phyloP scores from a whole-genome alignment of 2,113 vertebrate genomes.

The Columbina picui region DNA sequence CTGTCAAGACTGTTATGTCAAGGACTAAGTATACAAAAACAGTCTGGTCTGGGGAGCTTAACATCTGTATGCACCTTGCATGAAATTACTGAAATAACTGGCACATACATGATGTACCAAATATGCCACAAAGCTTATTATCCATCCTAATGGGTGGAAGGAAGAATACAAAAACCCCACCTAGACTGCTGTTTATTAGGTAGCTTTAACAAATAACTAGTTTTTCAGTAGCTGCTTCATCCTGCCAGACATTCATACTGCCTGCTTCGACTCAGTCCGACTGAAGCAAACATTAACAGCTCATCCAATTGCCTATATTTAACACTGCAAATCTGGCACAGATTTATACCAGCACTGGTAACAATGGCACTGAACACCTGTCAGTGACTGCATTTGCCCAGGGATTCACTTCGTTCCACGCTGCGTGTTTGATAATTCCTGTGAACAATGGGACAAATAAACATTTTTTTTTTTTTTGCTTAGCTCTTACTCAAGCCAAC shows the following conservation, averaged over 20 bases:
- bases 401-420: constrained; percentile 14
- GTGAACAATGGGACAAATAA: constrained; percentile 36
- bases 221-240: not conserved
- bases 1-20: not conserved
- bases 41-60: not conserved
- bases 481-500: constrained; percentile 14
- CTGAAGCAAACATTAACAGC: not conserved
- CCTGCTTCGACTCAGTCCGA: not conserved
- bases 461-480: not conserved
- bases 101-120: not conserved
- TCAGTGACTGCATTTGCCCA: constrained; percentile 35
- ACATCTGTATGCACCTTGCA: not conserved
- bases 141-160: not conserved
- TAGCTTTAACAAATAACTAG: not conserved
- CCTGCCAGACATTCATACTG: not conserved
- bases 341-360: not conserved
- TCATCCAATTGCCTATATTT: constrained; percentile 15
- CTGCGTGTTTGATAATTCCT: not conserved
- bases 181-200: not conserved
- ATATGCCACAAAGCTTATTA: not conserved
- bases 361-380: constrained; percentile 58
- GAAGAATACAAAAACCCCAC: not conserved
- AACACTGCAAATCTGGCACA: constrained; percentile 29
- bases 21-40: not conserved
- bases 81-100: not conserved